phyloP scores from a whole-genome alignment of 2,797 vertebrate genomes.

The Sylvia borin region DNA sequence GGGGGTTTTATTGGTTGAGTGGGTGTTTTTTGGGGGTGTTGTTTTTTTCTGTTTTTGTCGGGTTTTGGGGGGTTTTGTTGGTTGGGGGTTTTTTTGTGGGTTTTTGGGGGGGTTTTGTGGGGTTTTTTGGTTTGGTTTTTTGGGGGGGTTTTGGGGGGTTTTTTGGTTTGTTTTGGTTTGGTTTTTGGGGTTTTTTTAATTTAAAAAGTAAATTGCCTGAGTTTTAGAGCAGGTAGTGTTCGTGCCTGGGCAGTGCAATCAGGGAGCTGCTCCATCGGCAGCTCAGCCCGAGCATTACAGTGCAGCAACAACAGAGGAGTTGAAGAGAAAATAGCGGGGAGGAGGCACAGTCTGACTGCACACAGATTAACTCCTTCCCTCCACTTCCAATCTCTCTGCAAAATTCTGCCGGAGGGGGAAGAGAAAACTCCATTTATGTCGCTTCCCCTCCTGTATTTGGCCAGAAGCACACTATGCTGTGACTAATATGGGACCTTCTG shows the following conservation, averaged over 20 bases:
- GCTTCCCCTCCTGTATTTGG: background rate
- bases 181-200: background rate
- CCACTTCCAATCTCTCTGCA: background rate
- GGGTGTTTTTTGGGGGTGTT: background rate
- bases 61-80: background rate
- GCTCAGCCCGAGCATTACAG: background rate
- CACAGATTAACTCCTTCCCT: constrained; percentile 23
- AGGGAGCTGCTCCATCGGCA: background rate
- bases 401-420: background rate
- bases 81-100: background rate
- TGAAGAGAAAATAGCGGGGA: background rate
- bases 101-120: no score
- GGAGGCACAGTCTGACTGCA: background rate
- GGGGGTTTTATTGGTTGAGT: background rate
- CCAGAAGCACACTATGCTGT: background rate
- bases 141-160: no score
- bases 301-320: background rate
- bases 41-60: no score
- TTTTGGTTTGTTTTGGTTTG: no score
- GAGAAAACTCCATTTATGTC: background rate
- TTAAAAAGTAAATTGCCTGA: background rate
- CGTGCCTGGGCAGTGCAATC: background rate
- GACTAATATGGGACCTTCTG: background rate
- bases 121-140: no score
- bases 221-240: background rate